Evolutionary conservation across 2,888 invertebrate species (phyloP).

Genomic region (Caenorhabditis sp.): DNA sequence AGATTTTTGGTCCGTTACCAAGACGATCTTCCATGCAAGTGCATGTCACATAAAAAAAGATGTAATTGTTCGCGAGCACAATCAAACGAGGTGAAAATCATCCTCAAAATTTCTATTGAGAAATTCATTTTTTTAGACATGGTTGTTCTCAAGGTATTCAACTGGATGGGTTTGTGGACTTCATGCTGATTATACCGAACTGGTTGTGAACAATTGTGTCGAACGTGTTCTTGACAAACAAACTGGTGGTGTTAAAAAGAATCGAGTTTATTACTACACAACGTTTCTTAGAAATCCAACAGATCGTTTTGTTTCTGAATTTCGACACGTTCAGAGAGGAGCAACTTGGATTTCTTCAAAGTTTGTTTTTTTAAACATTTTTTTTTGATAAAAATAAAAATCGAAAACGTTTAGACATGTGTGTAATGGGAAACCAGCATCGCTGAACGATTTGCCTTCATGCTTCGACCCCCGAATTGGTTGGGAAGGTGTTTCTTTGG

Average conservation of each 20-base stretch:
- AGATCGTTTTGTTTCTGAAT: conserved; percentile 91
- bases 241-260: conserved; percentile 75
- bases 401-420: conserved; percentile 60
- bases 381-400: conserved; percentile 6
- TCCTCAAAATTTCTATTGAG: neutral
- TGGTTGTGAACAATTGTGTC: conserved; percentile 82
- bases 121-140: conserved; percentile 75
- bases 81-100: conserved; percentile 75
- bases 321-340: conserved; percentile 88
- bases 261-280: conserved; percentile 87
- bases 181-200: conserved; percentile 89
- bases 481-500: conserved; percentile 82
- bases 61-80: conserved; percentile 68
- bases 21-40: conserved; percentile 90
- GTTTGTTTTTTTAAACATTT: conserved; percentile 17
- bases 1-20: conserved; percentile 93
- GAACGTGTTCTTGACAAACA: conserved; percentile 88
- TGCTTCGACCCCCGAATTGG: conserved; percentile 72
- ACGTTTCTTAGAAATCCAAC: conserved; percentile 93
- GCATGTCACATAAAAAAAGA: conserved; percentile 74
- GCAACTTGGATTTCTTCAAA: conserved; percentile 64
- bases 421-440: conserved; percentile 76
- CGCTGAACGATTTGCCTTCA: conserved; percentile 82
- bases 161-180: conserved; percentile 97
- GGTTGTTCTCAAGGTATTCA: conserved; percentile 96